Evolutionary conservation across 2,888 invertebrate genomes (phyloP).

Genomic region (Sympetrum striolatum): DNA sequence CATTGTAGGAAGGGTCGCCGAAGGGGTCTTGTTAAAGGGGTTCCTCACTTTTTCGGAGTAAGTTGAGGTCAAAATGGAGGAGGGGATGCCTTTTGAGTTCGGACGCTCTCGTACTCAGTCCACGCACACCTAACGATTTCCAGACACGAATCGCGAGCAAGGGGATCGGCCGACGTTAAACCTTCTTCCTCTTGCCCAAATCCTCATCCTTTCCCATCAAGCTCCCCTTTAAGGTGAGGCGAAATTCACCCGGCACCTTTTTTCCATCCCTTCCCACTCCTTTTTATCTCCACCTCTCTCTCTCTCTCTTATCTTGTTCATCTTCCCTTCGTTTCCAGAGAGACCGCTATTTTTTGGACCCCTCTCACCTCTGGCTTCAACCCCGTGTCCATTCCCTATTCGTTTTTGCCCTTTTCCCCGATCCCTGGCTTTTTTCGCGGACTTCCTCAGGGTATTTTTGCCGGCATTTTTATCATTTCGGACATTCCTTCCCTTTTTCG

Average conservation of each 20-base stretch:
- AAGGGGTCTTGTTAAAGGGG: not conserved
- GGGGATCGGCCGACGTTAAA: not conserved
- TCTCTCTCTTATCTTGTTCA: not conserved
- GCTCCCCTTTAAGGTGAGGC: not conserved
- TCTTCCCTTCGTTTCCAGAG: not conserved
- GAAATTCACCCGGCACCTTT: not conserved
- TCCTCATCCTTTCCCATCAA: not conserved
- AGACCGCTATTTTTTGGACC: not conserved
- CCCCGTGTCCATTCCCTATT: not conserved
- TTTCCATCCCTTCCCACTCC: not conserved
- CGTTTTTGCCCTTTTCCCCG: not conserved
- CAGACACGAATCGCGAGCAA: slow-evolving; percentile 15
- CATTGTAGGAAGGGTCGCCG: not conserved
- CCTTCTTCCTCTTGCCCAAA: not conserved
- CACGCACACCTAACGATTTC: slow-evolving; percentile 18
- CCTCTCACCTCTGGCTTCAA: not conserved
- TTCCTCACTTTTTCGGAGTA: not conserved
- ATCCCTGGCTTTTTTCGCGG: no score
- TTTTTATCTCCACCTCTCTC: not conserved
- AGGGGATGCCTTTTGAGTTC: slow-evolving; percentile 1
- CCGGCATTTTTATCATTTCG: no score
- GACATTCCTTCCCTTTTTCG: no score
- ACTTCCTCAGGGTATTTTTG: no score
- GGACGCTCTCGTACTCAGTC: not conserved
- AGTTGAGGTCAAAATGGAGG: not conserved